Conservation (phyloP, 23 tunicate genomes). For the Diplosoma virens region DNA sequence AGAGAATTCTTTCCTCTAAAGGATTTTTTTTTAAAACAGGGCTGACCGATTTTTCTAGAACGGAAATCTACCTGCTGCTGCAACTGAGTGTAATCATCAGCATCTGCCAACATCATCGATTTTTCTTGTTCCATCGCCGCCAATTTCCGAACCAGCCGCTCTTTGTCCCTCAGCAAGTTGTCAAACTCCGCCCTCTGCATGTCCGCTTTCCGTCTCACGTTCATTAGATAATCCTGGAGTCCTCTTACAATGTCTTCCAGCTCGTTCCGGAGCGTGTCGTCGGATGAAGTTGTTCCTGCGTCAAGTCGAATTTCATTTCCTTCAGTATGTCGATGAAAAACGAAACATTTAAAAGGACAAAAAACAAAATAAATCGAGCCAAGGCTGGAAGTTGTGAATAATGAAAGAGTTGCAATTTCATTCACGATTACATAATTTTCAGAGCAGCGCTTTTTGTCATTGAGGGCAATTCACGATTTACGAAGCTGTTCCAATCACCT, state of each 20-base stretch:
- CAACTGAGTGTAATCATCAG: conserved; percentile 78
- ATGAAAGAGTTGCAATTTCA: no score
- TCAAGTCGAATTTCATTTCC: not conserved
- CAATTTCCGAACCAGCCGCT: conserved; percentile 56
- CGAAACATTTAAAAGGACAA: no score
- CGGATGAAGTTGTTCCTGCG: conserved; percentile 69
- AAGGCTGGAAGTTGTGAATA: no score
- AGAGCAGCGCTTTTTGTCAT: no score
- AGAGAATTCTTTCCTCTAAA: no score
- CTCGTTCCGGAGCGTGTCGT: conserved; percentile 71
- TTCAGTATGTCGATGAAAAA: no score
- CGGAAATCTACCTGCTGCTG: conserved; percentile 88
- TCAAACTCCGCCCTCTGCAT: conserved; percentile 86
- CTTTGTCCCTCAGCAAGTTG: conserved; percentile 75
- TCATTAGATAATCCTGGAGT: conserved; percentile 72
- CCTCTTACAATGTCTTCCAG: conserved; percentile 83
- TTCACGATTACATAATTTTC: no score
- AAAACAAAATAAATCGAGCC: no score
- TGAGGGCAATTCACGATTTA: no score
- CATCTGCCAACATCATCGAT: conserved; percentile 56
- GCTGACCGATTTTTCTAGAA: no score
- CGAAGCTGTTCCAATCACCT: no score
- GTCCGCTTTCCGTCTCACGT: conserved; percentile 75
- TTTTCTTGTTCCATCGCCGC: conserved; percentile 80
- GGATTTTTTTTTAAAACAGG: no score